Evolutionary conservation across 2,888 invertebrate species (phyloP).

Genomic region (Sinopyrophorus schimmeli): DNA sequence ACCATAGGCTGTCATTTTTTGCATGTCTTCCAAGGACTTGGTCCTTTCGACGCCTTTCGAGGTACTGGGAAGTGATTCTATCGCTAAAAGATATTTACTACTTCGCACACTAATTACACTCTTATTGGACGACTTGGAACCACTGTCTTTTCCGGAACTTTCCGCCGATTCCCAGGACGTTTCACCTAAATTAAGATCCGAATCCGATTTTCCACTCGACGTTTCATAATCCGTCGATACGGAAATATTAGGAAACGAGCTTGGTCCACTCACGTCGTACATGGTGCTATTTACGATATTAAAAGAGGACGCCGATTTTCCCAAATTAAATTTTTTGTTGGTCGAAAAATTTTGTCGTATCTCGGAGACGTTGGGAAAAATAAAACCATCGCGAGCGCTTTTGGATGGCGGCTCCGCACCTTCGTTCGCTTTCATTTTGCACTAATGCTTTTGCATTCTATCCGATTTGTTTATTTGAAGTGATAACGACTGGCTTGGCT

Average conservation of each 20-base stretch:
- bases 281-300: slow-evolving; percentile 22
- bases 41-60: slow-evolving; percentile 37
- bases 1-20: slow-evolving; percentile 53
- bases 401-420: slow-evolving; percentile 21
- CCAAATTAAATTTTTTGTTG: slow-evolving; percentile 44
- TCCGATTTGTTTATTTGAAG: too few species aligned
- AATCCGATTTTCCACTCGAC: slow-evolving; percentile 42
- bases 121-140: slow-evolving; percentile 15
- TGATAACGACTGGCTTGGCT: too few species aligned
- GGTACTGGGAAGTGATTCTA: slow-evolving; percentile 15
- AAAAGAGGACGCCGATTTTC: slow-evolving; percentile 31
- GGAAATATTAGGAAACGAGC: slow-evolving; percentile 38
- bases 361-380: slow-evolving; percentile 20
- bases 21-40: slow-evolving; percentile 49
- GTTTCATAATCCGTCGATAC: slow-evolving; percentile 41
- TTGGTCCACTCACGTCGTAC: slow-evolving; percentile 17
- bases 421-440: slow-evolving; percentile 22
- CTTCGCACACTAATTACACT: slow-evolving; percentile 26
- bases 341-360: slow-evolving; percentile 40
- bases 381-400: slow-evolving; percentile 25
- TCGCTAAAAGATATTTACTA: slow-evolving; percentile 16
- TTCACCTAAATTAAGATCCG: slow-evolving; percentile 48
- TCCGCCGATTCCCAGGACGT: slow-evolving; percentile 45
- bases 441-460: too few species aligned
- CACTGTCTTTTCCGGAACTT: slow-evolving; percentile 38